Evolutionary conservation across 2,797 vertebrate genomes (phyloP), one percentile per base, ranked within the genome.

Genomic region (Halcyon badia): DNA sequence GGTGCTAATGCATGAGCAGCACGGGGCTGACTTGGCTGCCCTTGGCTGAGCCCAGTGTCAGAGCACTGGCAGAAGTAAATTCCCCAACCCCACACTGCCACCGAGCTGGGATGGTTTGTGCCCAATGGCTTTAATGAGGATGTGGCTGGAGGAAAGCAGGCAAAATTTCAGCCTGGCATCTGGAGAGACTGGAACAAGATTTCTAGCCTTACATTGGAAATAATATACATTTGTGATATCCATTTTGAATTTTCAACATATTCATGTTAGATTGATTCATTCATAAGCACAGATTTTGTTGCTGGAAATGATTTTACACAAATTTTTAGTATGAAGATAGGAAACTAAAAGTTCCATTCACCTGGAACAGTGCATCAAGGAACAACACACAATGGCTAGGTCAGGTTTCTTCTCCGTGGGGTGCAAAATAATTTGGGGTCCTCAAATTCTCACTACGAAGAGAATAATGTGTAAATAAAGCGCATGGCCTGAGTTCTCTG

Each of bases 401-500:
- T 10, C 2, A 0, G 26, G 46, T 86, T 77, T 65, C 57, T 78
- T 90, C 73, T 86, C 69, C 10, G 2, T 6, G 31, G 60, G 51
- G 30, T 65, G 35, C 39, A 52, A 83, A 91, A 83, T 69, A 83
- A 81, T 78, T 85, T 54, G 25, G 31, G n/a, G 52, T 85, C n/a
- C 61, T 93, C 64, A 66, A 51, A 31, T 64, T 46, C 54, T 71
- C 1, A 2, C 31, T 28, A 62, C 77, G 30, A 88, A 86, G 33
- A 91, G 16, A 91, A 85, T 44, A 73, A 84, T 1, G 4, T 35
- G n/a, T 65, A 81, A 89, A 87, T 71, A 81, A 87, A 88, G 46
- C 3, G 5, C 19, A 22, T 10, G n/a, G 52, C 33, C 64, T 20
- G 44, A 83, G 57, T 21, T 51, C 28, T 62, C 73, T 1, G 9